Base-by-base conservation (phyloP, 2,113 vertebrate genomes). In the Australoheros scitulus region DNA sequence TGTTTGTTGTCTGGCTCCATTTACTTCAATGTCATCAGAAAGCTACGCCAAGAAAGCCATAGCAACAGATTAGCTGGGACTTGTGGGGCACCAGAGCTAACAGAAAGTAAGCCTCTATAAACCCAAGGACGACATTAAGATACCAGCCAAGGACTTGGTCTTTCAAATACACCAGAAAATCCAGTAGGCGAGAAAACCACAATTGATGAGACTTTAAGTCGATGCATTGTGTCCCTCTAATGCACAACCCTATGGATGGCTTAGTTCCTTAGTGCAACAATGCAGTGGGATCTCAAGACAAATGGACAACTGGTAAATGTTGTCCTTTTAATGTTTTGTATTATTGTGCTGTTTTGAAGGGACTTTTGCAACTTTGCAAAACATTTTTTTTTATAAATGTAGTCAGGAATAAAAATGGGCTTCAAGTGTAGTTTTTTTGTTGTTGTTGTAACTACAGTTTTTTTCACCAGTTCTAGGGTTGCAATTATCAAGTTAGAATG, bases 1-100 rank as follows among this genome's bases (percentile, higher is more conserved):
- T 91, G 78, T 92, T 92, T 93, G 88, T 93, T 90, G 92, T 93
- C 92, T 81, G 74, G 61, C 74, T 81, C 74, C 64, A 91, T 93
- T 94, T 91, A 86, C 86, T 88, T 93, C 81, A 93, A 83, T 87
- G 83, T 86, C 91, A 83, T 84, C 77, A 22, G 61, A 87, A 82
- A 86, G 79, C 83, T 84, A 86, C 17, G 32, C 89, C 81, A 82
- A 86, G 82, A 92, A 92, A 90, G 85, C 84, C 84, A 84, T 77
- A 83, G 79, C 79, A 84, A 82, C 84, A 90, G 88, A 94, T 91
- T 92, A 93, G 81, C 80, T 17, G 41, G 79, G 84, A 92, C 89
- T 85, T 92, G 82, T 85, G 79, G 88, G 83, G 77, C 86, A 89
- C 86, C 81, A 90, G 77, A 79, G 77, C 87, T 74, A 88, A 91